phyloP scores from a whole-genome alignment of 2,113 vertebrate species.

The Pluvianellus socialis region DNA sequence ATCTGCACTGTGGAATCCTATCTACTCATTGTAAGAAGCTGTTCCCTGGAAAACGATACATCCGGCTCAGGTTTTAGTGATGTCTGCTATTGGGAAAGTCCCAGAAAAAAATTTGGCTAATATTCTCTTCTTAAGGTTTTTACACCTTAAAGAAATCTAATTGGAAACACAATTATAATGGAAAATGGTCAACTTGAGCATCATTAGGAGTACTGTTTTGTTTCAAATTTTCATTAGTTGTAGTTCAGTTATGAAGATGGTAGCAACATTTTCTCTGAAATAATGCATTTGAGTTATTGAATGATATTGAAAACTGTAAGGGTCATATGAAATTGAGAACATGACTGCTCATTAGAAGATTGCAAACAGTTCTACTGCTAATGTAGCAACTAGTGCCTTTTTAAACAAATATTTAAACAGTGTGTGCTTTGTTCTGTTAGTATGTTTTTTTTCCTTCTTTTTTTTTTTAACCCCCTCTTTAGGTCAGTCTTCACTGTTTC shows the following conservation, averaged over 20 bases:
- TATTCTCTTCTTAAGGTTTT: neutral
- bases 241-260: neutral
- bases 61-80: neutral
- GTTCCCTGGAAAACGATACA: neutral
- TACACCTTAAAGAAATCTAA: neutral
- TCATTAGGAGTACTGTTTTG: neutral
- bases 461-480: neutral
- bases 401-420: neutral
- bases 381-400: neutral
- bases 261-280: neutral
- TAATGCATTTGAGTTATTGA: neutral
- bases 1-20: neutral
- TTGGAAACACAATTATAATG: neutral
- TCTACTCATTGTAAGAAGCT: neutral
- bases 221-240: neutral
- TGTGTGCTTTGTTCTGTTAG: slow-evolving; percentile 53
- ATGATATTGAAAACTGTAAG: neutral
- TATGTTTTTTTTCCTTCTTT: slow-evolving; percentile 27
- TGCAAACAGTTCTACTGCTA: neutral
- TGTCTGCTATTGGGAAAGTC: neutral
- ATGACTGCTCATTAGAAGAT: neutral
- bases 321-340: neutral
- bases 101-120: neutral
- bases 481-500: slow-evolving; percentile 97
- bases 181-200: neutral